Conservation (phyloP, 1,140 invertebrate genomes). For the Dinothrombium tinctorium region DNA sequence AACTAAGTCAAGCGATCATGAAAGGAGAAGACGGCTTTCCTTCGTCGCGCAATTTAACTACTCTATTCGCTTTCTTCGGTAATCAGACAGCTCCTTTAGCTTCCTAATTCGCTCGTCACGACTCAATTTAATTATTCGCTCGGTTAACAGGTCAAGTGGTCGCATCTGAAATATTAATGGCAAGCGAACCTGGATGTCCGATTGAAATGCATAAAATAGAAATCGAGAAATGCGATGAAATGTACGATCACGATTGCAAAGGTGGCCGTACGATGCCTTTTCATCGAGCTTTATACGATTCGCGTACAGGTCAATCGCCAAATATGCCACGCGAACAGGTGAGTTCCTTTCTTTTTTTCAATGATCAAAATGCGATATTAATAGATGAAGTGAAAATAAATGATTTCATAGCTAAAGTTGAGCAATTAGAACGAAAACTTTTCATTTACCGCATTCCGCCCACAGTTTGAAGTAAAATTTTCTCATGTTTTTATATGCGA, state of each 20-base stretch:
- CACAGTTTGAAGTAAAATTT: no score
- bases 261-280: conserved; percentile 77
- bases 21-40: conserved; percentile 61
- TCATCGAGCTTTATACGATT: conserved; percentile 73
- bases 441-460: no score
- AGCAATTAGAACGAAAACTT: no score
- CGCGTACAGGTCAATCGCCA: conserved; percentile 76
- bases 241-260: conserved; percentile 74
- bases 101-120: not conserved
- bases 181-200: conserved; percentile 83
- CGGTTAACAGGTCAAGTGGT: conserved; percentile 58
- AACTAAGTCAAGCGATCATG: conserved; percentile 72
- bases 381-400: no score
- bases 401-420: no score
- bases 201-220: conserved; percentile 86
- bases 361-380: no score
- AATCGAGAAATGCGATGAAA: conserved; percentile 81
- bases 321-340: conserved; percentile 93
- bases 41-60: conserved; percentile 65
- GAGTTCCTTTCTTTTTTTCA: conserved; percentile 16
- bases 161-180: conserved; percentile 84
- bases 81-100: conserved; percentile 15
- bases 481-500: no score
- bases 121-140: not conserved
- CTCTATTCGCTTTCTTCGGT: conserved; percentile 90